A percentile compares a stretch with the other conserved stretches of the same genome.
These are phyloP conservation scores for Ariolimax columbianus DNA, from an alignment of 2,888 invertebrate species.

Conservation along the genomic window DNA sequence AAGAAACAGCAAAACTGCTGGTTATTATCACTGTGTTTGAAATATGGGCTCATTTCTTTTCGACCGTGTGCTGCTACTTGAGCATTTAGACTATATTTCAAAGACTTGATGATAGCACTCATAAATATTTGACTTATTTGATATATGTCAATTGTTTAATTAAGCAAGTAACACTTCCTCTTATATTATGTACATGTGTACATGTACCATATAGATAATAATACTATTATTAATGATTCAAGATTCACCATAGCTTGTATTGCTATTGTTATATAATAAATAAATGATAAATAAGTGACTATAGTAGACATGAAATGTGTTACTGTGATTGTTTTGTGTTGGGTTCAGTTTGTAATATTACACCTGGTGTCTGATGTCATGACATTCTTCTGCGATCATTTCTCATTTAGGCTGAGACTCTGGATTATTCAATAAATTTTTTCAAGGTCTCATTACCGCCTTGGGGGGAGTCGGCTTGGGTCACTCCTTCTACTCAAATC, in stretches of 20 bases:
- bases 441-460: too few species aligned
- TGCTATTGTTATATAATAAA: constrained; percentile 48
- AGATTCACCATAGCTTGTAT: constrained; percentile 49
- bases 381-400: too few species aligned
- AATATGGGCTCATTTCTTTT: constrained; percentile 18
- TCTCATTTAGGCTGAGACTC: too few species aligned
- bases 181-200: constrained; percentile 42
- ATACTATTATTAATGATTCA: constrained; percentile 44
- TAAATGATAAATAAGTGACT: constrained; percentile 31
- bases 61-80: neutral
- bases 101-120: neutral
- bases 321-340: neutral
- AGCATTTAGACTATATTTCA: neutral
- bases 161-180: constrained; percentile 30
- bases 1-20: constrained; percentile 9
- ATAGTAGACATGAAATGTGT: neutral
- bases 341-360: neutral
- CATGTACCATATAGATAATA: constrained; percentile 37
- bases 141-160: constrained; percentile 26
- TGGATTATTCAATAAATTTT: too few species aligned
- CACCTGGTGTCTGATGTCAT: too few species aligned
- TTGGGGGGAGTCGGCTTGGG: too few species aligned
- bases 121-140: constrained; percentile 17
- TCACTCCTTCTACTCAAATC: too few species aligned
- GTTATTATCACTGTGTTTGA: constrained; percentile 14